Conservation (phyloP, 2,797 vertebrate species). For the Mycteria americana region DNA sequence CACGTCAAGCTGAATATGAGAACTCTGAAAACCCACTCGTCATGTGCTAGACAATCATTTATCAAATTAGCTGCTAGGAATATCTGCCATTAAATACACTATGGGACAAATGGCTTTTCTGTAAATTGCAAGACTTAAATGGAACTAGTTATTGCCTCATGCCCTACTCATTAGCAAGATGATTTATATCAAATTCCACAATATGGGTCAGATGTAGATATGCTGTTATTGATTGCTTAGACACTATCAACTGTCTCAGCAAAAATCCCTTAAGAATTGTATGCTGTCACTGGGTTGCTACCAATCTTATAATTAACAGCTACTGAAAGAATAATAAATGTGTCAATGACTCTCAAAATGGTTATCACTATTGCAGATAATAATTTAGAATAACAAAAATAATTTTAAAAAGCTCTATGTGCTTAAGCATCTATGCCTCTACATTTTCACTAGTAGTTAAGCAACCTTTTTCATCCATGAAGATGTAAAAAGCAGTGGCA, state of each 20-base stretch:
- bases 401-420: background rate
- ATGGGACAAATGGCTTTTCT: constrained; percentile 15
- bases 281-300: background rate
- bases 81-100: constrained; percentile 32
- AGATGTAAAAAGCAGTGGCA: background rate
- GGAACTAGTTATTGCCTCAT: constrained; percentile 36
- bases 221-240: constrained; percentile 11
- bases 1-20: constrained; percentile 7
- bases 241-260: background rate
- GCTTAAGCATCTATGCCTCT: background rate
- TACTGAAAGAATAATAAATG: constrained; percentile 46
- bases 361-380: background rate
- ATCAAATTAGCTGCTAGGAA: constrained; percentile 23
- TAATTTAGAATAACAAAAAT: background rate
- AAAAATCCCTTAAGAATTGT: constrained; percentile 29
- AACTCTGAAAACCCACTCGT: background rate
- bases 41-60: constrained; percentile 7
- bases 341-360: background rate
- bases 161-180: background rate
- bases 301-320: constrained; percentile 27
- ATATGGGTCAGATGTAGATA: constrained; percentile 27
- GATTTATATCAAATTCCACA: constrained; percentile 46
- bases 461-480: background rate
- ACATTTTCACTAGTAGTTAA: background rate
- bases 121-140: constrained; percentile 35